Evolutionary conservation across 2,797 vertebrate genomes (phyloP), one percentile per base, ranked within the genome.

Genomic region (Sebastiscus albofasciatus): DNA sequence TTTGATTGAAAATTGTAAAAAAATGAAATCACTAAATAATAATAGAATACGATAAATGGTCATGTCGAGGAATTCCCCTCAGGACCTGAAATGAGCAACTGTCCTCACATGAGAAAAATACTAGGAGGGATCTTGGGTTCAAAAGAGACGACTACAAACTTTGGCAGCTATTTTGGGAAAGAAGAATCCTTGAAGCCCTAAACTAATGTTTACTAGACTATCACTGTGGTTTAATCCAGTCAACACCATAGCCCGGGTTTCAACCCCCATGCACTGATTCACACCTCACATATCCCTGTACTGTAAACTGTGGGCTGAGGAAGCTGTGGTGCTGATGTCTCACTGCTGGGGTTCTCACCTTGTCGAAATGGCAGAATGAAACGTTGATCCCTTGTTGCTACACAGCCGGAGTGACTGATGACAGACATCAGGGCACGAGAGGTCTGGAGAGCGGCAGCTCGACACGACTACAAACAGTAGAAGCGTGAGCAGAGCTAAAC

Each of bases 351-450:
- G 72, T 86, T 92, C 91, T 86, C 92, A 90, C 87, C 78, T 81
- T 77, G 84, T 86, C 80, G n/a, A 88, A 90, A 92, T 81, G 87
- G 80, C 56, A 86, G 86, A 89, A 86, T 85, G 90, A 94, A 89
- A 89, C 31, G 90, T 87, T 94, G 93, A 95, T 91, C 91, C 86
- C 89, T 93, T 93, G 88, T 93, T 92, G 89, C 79, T 91, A 92
- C 90, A 91, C 78, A 75, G 79, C 3, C 81, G 33, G 85, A 94
- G 91, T 86, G 89, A 89, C 91, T 87, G 93, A 91, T 92, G 94
- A 96, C 92, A 94, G 95, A 94, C 79, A 74, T 33, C 9, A 2
- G 67, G 73, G 77, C 80, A 78, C 75, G 1, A 11, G 73, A 83
- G 65, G 77, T 77, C 75, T 75, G 1, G 58, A 80, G 58, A 20